A percentile compares a stretch with the other conserved stretches of the same genome.
Evolutionary conservation across 2,888 invertebrate species (phyloP).

Genomic region (Amphipoea lucens): DNA sequence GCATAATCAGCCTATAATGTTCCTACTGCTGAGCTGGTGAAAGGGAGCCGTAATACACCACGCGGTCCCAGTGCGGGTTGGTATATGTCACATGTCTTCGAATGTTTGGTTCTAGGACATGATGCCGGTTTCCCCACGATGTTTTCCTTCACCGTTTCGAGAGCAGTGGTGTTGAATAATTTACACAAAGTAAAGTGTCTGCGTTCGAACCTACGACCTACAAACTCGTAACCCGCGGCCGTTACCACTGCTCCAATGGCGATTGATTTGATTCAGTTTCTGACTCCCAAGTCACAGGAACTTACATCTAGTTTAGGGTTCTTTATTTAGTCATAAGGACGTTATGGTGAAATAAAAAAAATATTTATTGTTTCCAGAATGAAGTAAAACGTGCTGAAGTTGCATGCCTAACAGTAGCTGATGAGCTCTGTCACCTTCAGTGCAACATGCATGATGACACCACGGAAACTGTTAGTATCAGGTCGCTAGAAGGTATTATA

Average conservation of each 20-base stretch:
- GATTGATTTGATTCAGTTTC: not conserved
- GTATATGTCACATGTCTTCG: not conserved
- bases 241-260: not conserved
- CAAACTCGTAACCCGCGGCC: not conserved
- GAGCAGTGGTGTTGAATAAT: not conserved
- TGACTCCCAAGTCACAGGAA: not conserved
- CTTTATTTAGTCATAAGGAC: not conserved
- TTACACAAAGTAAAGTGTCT: not conserved
- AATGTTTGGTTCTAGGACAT: not conserved
- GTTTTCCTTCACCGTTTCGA: not conserved
- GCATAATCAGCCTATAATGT: not conserved
- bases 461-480: conserved; percentile 79
- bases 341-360: not conserved
- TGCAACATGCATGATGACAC: conserved; percentile 72
- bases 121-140: not conserved
- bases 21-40: not conserved
- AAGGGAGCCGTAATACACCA: no score
- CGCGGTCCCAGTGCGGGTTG: not conserved
- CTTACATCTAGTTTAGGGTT: not conserved
- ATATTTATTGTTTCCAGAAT: conserved; percentile 65
- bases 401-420: conserved; percentile 77
- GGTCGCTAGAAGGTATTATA: conserved; percentile 50
- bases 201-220: not conserved
- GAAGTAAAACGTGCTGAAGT: conserved; percentile 81
- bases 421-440: conserved; percentile 75